phyloP scores from a whole-genome alignment of 2,113 vertebrate genomes.

The Tamias sibiricus region DNA sequence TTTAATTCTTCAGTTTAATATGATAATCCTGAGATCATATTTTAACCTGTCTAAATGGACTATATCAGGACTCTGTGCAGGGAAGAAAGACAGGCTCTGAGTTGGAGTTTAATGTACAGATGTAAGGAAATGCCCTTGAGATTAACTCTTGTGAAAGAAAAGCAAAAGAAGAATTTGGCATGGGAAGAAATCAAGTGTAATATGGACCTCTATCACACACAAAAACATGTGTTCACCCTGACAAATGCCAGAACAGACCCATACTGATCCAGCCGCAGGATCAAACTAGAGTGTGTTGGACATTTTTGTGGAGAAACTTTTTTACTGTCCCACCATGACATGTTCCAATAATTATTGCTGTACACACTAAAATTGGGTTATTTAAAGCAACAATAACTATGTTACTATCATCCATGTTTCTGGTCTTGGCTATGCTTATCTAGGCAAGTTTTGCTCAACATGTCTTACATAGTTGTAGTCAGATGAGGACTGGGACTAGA shows the following conservation, averaged over 20 bases:
- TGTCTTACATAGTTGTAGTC: neutral
- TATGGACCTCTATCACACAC: too few relatives aligned
- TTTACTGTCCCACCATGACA: neutral
- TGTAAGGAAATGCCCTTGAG: too few relatives aligned
- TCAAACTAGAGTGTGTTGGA: neutral
- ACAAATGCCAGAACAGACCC: neutral
- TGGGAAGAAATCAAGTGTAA: too few relatives aligned
- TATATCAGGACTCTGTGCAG: neutral
- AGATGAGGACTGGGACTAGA: neutral
- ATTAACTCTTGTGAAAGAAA: too few relatives aligned
- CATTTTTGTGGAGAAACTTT: neutral
- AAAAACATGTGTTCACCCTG: neutral
- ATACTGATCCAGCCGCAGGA: neutral
- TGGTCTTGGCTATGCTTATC: neutral
- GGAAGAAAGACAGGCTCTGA: neutral
- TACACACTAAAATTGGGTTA: neutral
- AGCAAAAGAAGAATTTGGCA: too few relatives aligned
- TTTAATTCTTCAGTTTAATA: conserved; percentile 1
- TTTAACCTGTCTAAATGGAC: neutral
- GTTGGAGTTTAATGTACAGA: too few relatives aligned
- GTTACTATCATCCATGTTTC: neutral
- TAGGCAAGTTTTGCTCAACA: neutral
- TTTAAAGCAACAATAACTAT: neutral
- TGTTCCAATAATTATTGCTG: neutral
- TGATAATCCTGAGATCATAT: neutral